A percentile compares a stretch with the other conserved stretches of the same genome.
Conservation (phyloP, 2,888 invertebrate species). For the Synergus laeviventris region DNA sequence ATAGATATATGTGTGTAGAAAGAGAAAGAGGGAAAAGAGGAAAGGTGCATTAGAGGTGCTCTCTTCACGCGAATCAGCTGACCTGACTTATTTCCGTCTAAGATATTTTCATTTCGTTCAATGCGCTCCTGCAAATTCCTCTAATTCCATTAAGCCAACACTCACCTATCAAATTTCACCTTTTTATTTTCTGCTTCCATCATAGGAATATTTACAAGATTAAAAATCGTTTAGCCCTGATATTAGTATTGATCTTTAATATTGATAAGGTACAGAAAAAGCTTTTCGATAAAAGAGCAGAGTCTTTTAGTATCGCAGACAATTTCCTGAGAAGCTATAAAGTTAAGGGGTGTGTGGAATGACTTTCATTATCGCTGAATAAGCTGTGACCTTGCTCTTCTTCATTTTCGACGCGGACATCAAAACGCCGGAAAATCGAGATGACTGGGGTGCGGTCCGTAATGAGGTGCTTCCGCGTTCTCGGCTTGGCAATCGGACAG, state of each 20-base stretch:
- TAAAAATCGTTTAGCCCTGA: no score
- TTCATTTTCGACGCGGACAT: background rate
- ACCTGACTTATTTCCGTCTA: background rate
- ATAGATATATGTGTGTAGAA: slow-evolving; percentile 51
- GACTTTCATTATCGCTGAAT: background rate
- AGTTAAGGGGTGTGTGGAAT: background rate
- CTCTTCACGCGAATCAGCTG: slow-evolving; percentile 7
- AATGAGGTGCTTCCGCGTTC: slow-evolving; percentile 40
- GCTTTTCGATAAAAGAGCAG: no score
- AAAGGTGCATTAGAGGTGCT: background rate
- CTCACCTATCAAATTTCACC: background rate
- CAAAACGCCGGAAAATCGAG: slow-evolving; percentile 34
- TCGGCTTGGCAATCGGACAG: slow-evolving; percentile 21
- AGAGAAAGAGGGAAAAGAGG: background rate
- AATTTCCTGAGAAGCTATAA: slow-evolving; percentile 3
- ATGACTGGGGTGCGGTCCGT: slow-evolving; percentile 19
- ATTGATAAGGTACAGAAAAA: no score
- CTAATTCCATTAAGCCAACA: slow-evolving; percentile 18
- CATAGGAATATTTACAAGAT: background rate
- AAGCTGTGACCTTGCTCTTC: background rate
- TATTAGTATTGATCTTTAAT: no score
- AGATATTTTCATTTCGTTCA: background rate
- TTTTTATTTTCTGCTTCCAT: background rate
- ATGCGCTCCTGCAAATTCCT: background rate
- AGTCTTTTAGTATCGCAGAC: background rate